phyloP scores from a whole-genome alignment of 2,888 invertebrate species.

The Ichneumoninae sp. region DNA sequence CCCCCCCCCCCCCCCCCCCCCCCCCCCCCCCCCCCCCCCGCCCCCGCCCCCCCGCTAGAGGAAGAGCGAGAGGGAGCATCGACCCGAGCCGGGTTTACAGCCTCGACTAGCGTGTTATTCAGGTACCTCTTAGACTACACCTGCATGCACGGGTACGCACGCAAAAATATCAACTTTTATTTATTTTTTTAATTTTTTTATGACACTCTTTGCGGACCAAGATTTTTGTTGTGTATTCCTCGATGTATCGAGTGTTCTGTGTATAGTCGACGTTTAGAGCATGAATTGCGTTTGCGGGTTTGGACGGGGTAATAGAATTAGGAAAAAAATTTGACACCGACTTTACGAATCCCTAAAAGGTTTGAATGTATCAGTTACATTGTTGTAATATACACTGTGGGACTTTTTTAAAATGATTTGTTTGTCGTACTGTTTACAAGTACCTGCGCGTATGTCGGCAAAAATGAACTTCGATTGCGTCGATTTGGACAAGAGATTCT shows the following conservation, averaged over 20 bases:
- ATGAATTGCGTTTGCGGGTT: slow-evolving; percentile 3
- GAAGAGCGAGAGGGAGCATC: slow-evolving; percentile 62
- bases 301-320: not conserved
- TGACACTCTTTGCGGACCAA: not conserved
- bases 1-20: no score
- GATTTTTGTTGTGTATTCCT: not conserved
- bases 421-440: not conserved
- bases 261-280: not conserved
- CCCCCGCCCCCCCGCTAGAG: no score
- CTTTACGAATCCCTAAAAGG: not conserved
- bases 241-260: not conserved
- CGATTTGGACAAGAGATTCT: no score
- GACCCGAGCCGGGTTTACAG: slow-evolving; percentile 50
- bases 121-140: not conserved
- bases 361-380: not conserved
- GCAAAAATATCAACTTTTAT: not conserved
- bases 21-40: no score
- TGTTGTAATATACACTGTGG: not conserved
- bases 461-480: no score
- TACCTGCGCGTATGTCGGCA: no score
- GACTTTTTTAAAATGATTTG: not conserved
- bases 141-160: not conserved
- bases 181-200: not conserved
- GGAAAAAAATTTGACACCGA: not conserved
- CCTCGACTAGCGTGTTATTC: slow-evolving; percentile 38